A percentile compares a stretch with the other conserved stretches of the same genome.
phyloP scores from a whole-genome alignment of 2,113 vertebrate species.

The Ahaetulla prasina region DNA sequence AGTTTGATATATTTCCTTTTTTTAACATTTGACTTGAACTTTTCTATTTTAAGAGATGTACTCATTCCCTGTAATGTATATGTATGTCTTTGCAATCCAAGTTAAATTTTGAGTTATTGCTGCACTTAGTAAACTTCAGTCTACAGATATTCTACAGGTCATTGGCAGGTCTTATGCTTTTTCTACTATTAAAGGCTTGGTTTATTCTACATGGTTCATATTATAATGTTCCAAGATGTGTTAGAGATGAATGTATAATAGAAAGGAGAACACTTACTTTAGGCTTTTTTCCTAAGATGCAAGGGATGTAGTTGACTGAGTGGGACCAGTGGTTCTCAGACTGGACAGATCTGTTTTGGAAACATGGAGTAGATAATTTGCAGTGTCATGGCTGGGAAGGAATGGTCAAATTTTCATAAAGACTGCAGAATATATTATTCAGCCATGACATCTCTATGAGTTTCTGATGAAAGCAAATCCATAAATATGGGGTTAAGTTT shows the following conservation, averaged over 20 bases:
- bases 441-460: neutral
- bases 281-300: neutral
- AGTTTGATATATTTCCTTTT: neutral
- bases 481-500: neutral
- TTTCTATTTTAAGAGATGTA: constrained; percentile 10
- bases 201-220: neutral
- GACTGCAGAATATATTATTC: neutral
- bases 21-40: neutral
- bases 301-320: neutral
- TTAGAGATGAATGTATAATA: neutral
- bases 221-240: neutral
- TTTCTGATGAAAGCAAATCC: neutral
- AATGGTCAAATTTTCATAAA: neutral
- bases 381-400: neutral
- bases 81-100: neutral
- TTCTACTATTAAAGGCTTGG: neutral
- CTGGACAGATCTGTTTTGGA: neutral
- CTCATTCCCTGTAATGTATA: neutral
- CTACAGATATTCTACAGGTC: neutral
- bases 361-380: neutral
- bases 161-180: neutral
- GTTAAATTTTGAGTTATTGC: neutral
- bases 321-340: neutral
- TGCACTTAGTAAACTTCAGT: neutral
- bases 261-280: neutral